Conservation (phyloP, 2,113 vertebrate genomes). For the Poicephalus gulielmi region DNA sequence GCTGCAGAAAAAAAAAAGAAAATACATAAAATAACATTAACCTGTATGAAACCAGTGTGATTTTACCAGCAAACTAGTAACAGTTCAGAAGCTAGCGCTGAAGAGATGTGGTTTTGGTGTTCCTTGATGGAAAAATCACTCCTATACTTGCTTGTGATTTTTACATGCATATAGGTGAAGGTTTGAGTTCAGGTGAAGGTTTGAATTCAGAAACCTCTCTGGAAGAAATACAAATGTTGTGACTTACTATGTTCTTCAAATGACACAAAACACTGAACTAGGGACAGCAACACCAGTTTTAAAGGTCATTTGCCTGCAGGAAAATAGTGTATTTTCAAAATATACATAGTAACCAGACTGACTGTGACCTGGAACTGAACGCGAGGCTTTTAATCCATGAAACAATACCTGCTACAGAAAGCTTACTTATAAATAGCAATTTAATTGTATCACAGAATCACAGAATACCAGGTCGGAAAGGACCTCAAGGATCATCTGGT, state of each 20-base stretch:
- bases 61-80: background rate
- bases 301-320: background rate
- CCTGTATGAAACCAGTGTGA: background rate
- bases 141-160: background rate
- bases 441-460: background rate
- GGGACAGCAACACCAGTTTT: background rate
- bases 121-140: background rate
- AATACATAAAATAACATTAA: background rate
- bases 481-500: background rate
- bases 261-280: background rate
- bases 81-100: background rate
- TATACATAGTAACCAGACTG: background rate
- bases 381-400: accelerated
- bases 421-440: background rate
- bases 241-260: background rate
- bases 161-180: background rate
- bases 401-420: accelerated
- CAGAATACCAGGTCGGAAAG: background rate
- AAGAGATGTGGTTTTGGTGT: background rate
- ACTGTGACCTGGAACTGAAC: background rate
- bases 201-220: background rate
- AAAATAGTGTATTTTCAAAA: background rate
- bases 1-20: background rate
- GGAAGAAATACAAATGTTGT: background rate
- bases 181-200: background rate